Evolutionary conservation across 2,797 vertebrate genomes (phyloP).

Genomic region (Pseudotriccus pelzelni): DNA sequence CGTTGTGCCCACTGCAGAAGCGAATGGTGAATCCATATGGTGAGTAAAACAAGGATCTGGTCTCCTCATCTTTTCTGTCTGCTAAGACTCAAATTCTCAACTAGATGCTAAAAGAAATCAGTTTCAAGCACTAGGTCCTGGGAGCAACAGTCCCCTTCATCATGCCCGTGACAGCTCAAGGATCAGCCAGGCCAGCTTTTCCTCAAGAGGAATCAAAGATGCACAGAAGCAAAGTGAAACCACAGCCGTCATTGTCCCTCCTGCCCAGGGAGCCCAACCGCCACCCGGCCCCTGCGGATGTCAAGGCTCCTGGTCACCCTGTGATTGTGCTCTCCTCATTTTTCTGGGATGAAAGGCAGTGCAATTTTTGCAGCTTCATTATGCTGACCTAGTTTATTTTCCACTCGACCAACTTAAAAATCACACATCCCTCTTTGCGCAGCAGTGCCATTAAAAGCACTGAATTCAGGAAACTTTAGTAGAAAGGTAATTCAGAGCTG

Average conservation of each 20-base stretch:
- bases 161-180: not conserved
- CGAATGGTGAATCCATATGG: not conserved
- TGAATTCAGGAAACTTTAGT: conserved; percentile 14
- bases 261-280: not conserved
- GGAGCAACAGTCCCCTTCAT: not conserved
- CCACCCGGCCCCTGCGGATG: not conserved
- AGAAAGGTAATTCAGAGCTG: conserved; percentile 32
- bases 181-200: not conserved
- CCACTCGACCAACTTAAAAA: conserved; percentile 10
- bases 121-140: not conserved
- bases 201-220: not conserved
- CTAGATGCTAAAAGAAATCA: not conserved
- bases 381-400: conserved; percentile 65
- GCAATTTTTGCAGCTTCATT: conserved; percentile 39
- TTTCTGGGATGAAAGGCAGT: not conserved
- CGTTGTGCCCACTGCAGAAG: not conserved
- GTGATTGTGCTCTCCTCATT: not conserved
- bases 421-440: not conserved
- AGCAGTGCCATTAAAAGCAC: conserved; percentile 41
- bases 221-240: not conserved
- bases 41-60: not conserved
- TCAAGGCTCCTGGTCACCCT: not conserved
- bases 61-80: not conserved
- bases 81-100: not conserved
- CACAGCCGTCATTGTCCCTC: not conserved